These are phyloP conservation scores for human DNA, from an alignment of 2,113 vertebrate species.

Conservation along the genomic window DNA sequence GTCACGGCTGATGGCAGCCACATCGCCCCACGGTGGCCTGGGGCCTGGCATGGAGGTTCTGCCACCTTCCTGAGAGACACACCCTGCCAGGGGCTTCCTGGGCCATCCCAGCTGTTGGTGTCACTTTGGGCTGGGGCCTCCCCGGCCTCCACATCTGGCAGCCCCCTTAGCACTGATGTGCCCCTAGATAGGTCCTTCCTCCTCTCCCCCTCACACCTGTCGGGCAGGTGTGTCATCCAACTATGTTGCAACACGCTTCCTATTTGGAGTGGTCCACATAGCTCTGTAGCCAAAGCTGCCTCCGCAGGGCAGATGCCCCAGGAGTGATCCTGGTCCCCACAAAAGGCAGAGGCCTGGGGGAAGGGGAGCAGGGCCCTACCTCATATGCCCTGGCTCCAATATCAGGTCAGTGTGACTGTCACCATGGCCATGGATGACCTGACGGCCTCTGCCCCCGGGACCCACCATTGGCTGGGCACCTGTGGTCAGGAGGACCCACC, in stretches of 20 bases:
- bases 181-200: background rate
- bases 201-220: background rate
- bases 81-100: background rate
- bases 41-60: background rate
- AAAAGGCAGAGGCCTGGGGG: background rate
- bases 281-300: background rate
- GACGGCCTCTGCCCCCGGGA: background rate
- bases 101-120: background rate
- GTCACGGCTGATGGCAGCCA: background rate
- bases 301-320: too few species aligned
- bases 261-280: background rate
- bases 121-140: background rate
- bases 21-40: background rate
- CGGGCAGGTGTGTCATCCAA: background rate
- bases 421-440: background rate
- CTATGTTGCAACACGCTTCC: background rate
- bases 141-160: background rate
- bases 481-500: background rate
- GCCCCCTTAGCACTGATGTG: too few species aligned
- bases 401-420: background rate
- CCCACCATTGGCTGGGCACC: background rate
- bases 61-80: background rate
- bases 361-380: background rate
- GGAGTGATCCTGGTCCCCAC: background rate
- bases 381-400: background rate